Percentiles rank a stretch among this genome's conserved stretches.
Evolutionary conservation across 2,113 vertebrate genomes (phyloP).

Genomic region (Anser brachyrhynchus): DNA sequence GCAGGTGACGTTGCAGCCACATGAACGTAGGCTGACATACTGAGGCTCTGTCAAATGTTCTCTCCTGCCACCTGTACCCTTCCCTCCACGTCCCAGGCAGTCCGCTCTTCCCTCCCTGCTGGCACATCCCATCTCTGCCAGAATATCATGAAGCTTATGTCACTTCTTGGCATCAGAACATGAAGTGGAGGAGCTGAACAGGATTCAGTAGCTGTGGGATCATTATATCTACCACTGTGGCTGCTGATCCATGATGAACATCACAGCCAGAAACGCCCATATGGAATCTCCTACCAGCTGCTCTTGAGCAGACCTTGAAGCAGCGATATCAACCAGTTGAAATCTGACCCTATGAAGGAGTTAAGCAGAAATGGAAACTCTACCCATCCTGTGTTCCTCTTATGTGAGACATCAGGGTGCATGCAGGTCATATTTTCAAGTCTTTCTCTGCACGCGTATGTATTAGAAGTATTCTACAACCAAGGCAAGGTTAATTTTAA

Average conservation of each 20-base stretch:
- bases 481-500: background rate
- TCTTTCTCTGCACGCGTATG: background rate
- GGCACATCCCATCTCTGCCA: constrained; percentile 30
- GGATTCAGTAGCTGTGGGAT: background rate
- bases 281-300: constrained; percentile 43
- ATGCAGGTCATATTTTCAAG: background rate
- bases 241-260: constrained; percentile 38
- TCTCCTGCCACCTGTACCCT: background rate
- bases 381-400: background rate
- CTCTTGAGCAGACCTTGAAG: background rate
- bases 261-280: constrained; percentile 45
- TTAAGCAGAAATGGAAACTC: background rate
- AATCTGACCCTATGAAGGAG: background rate
- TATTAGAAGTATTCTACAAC: background rate
- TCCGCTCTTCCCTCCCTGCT: constrained; percentile 10
- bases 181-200: constrained; percentile 27
- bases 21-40: background rate
- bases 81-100: background rate
- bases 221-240: constrained; percentile 30
- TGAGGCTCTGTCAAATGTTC: background rate
- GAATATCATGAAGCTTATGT: constrained; percentile 27
- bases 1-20: background rate
- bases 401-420: background rate
- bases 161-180: constrained; percentile 32
- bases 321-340: background rate